Evolutionary conservation across 1,140 invertebrate genomes (phyloP).

Genomic region (Bombus waltoni): DNA sequence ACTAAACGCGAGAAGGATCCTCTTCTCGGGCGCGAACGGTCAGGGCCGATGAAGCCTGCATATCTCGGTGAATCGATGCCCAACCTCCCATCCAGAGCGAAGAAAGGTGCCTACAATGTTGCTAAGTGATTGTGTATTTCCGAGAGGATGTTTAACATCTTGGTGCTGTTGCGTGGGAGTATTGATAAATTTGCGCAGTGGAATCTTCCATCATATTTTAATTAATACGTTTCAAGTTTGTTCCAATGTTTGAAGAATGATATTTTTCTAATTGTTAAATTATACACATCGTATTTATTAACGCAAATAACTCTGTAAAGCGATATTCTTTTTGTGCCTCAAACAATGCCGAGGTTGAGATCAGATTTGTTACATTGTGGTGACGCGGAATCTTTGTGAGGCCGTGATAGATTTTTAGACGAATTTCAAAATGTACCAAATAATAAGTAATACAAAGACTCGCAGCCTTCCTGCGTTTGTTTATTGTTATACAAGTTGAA

Average conservation of each 20-base stretch:
- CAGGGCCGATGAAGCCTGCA: constrained; percentile 45
- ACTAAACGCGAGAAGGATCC: constrained; percentile 70
- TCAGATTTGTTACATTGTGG: neutral
- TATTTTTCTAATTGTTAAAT: too few relatives aligned
- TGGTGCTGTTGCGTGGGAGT: neutral
- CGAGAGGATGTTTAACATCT: neutral
- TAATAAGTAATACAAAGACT: too few relatives aligned
- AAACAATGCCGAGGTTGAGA: too few relatives aligned
- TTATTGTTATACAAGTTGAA: neutral
- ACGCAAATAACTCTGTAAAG: too few relatives aligned
- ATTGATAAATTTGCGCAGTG: neutral
- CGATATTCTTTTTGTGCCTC: too few relatives aligned
- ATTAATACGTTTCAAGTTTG: neutral
- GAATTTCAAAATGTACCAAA: too few relatives aligned
- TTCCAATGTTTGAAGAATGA: neutral
- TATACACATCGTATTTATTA: too few relatives aligned
- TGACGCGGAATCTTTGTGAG: too few relatives aligned
- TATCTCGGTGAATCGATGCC: constrained; percentile 30
- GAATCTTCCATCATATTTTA: neutral
- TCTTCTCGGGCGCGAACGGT: constrained; percentile 51
- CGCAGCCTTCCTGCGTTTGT: neutral
- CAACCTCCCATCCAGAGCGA: neutral
- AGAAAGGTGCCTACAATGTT: neutral
- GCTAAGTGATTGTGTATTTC: neutral
- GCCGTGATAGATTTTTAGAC: too few relatives aligned